Conservation (phyloP, 2,797 vertebrate species). For the Mastacembelus armatus region DNA sequence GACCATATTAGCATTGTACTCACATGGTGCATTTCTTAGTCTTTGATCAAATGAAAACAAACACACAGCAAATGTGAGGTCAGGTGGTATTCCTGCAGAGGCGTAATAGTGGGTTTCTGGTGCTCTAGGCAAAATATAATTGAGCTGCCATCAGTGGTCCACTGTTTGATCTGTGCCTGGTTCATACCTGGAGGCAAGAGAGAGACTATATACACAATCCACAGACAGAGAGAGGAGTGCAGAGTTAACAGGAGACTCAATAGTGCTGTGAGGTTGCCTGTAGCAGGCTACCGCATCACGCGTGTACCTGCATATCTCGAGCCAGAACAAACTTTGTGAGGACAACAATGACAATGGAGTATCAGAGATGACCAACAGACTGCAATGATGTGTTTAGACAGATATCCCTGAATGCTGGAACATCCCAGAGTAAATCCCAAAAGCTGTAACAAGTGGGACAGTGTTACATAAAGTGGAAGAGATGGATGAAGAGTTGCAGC, state of each 20-base stretch:
- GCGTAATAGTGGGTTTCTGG: constrained; percentile 56
- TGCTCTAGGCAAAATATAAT: constrained; percentile 65
- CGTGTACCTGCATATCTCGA: constrained; percentile 4
- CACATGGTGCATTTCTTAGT: neutral
- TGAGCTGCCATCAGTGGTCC: constrained; percentile 60
- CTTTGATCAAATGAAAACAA: constrained; percentile 35
- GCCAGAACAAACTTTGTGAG: constrained; percentile 29
- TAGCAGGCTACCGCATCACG: constrained; percentile 12
- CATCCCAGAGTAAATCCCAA: constrained; percentile 28
- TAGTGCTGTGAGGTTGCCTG: constrained; percentile 16
- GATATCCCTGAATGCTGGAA: constrained; percentile 43
- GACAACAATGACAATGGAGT: constrained; percentile 12
- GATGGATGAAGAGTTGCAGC: constrained; percentile 33
- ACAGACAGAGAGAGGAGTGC: constrained; percentile 12
- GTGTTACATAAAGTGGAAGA: constrained; percentile 39
- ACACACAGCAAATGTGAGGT: constrained; percentile 16
- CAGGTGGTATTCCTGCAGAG: constrained; percentile 29
- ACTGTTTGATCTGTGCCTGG: constrained; percentile 45
- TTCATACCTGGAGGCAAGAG: constrained; percentile 54
- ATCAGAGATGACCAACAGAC: constrained; percentile 40
- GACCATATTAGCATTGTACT: constrained; percentile 5
- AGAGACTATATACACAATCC: constrained; percentile 32
- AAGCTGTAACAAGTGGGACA: constrained; percentile 32
- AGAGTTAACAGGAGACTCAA: constrained; percentile 17
- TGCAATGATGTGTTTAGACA: constrained; percentile 61